A percentile compares a stretch with the other conserved stretches of the same genome.
These are phyloP conservation scores for Barbus barbus DNA, from an alignment of 2,113 vertebrate genomes.

Conservation along the genomic window DNA sequence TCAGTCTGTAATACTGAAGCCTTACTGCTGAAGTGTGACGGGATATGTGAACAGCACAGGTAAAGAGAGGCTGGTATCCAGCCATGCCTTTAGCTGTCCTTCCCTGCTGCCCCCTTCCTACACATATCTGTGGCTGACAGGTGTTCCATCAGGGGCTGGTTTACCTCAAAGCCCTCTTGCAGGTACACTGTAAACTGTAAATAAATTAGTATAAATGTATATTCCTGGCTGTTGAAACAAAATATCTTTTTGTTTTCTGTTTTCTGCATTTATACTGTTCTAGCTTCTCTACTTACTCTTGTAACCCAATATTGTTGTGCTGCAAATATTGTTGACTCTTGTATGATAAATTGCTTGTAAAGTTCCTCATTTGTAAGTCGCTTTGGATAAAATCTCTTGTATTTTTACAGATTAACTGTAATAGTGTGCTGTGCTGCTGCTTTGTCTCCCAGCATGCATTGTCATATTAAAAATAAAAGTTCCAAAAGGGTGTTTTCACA, in stretches of 20 bases:
- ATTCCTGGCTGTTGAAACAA: not conserved
- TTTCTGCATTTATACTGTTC: not conserved
- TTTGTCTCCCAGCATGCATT: not conserved
- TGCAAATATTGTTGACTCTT: not conserved
- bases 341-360: not conserved
- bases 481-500: not conserved
- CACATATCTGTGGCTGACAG: constrained; percentile 27
- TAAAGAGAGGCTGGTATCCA: constrained; percentile 37
- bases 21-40: constrained; percentile 30
- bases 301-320: not conserved
- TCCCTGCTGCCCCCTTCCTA: not conserved
- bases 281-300: not conserved
- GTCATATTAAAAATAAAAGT: not conserved
- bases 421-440: not conserved
- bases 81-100: constrained; percentile 27
- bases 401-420: constrained; percentile 4
- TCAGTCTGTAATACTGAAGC: constrained; percentile 6
- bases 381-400: not conserved
- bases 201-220: not conserved
- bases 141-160: not conserved
- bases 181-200: not conserved
- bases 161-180: constrained; percentile 11
- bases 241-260: not conserved
- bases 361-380: not conserved
- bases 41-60: constrained; percentile 42